Evolutionary conservation across 30 jellyfish, hydroid and myxozoan genomes (phyloP).

Genomic region (Chironex yamaguchii): DNA sequence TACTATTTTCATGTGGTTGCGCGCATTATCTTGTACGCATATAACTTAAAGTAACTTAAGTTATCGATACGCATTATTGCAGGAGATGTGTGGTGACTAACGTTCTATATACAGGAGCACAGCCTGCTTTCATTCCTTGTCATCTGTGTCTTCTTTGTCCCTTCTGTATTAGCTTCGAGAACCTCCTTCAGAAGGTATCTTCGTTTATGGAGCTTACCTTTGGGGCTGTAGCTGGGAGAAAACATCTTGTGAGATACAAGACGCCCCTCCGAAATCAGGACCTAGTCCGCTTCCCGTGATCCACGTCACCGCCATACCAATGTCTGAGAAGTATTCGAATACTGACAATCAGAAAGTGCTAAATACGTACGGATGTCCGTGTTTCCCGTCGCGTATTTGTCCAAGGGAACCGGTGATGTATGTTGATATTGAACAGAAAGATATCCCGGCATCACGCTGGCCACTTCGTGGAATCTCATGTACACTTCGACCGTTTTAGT

Average conservation of each 20-base stretch:
- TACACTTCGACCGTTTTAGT: slow-evolving; percentile 74
- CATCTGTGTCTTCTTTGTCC: background rate
- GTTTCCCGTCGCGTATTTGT: slow-evolving; percentile 70
- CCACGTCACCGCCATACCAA: slow-evolving; percentile 76
- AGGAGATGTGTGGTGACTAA: background rate
- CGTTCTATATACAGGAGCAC: background rate
- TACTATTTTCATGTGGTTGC: too few relatives aligned
- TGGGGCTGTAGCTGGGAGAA: slow-evolving; percentile 93
- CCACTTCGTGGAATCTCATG: slow-evolving; percentile 84
- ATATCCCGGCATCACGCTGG: slow-evolving; percentile 70
- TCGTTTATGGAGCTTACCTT: slow-evolving; percentile 69
- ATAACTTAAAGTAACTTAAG: too few relatives aligned
- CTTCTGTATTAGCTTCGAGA: slow-evolving; percentile 72
- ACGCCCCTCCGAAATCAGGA: slow-evolving; percentile 77
- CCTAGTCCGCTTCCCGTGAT: slow-evolving; percentile 82
- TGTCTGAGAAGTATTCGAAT: slow-evolving; percentile 60
- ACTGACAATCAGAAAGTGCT: slow-evolving; percentile 60
- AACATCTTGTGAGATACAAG: slow-evolving; percentile 78
- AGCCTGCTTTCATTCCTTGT: background rate
- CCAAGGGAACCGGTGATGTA: slow-evolving; percentile 51
- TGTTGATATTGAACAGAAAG: slow-evolving; percentile 82
- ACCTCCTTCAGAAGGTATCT: slow-evolving; percentile 87
- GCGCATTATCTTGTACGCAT: too few relatives aligned
- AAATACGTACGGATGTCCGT: slow-evolving; percentile 70
- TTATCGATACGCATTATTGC: too few relatives aligned